Conservation (phyloP, 2,113 vertebrate species). For the Pituophis catenifer region DNA sequence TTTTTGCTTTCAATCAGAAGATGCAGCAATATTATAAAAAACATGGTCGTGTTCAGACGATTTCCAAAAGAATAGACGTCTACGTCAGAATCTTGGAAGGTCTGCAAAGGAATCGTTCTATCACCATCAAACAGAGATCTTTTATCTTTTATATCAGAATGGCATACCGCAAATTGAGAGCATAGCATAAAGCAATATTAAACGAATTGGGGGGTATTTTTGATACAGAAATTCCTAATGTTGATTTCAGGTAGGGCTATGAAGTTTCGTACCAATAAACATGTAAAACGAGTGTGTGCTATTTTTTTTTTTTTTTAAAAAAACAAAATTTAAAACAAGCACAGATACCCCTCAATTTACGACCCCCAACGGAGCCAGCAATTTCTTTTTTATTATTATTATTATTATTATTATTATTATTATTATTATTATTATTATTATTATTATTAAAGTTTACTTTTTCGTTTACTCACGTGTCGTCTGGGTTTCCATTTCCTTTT, state of each 20-base stretch:
- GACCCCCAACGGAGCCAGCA: too few relatives aligned
- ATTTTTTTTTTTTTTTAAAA: neutral
- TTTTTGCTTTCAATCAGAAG: slow-evolving; percentile 89
- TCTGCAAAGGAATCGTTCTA: slow-evolving; percentile 65
- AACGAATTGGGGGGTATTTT: neutral
- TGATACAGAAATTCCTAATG: neutral
- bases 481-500: too few relatives aligned
- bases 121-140: too few relatives aligned
- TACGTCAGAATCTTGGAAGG: slow-evolving; percentile 78
- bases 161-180: accelerated
- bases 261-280: neutral
- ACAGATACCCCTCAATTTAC: too few relatives aligned
- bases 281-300: neutral
- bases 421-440: too few relatives aligned
- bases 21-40: slow-evolving; percentile 87
- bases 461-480: too few relatives aligned
- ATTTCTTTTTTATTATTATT: too few relatives aligned
- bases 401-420: too few relatives aligned
- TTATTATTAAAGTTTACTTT: too few relatives aligned
- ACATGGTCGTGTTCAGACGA: slow-evolving; percentile 84
- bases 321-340: neutral
- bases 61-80: slow-evolving; percentile 86
- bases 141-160: neutral
- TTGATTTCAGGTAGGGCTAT: neutral
- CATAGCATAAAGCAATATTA: neutral